phyloP scores from a whole-genome alignment of 1,140 invertebrate species.

The Drosophila bocki region DNA sequence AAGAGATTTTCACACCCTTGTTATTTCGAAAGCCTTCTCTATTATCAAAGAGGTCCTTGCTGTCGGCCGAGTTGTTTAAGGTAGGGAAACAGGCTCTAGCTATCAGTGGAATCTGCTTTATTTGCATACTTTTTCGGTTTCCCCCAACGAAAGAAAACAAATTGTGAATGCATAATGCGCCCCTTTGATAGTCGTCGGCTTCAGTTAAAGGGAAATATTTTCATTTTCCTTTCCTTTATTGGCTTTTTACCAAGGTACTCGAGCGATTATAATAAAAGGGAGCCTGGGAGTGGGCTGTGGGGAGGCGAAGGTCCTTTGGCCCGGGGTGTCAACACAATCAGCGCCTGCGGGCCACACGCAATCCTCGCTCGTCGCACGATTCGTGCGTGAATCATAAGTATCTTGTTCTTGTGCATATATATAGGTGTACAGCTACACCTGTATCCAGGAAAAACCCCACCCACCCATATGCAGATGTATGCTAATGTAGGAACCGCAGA shows the following conservation, averaged over 20 bases:
- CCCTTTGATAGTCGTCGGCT: constrained; percentile 17
- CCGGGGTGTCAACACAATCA: constrained; percentile 46
- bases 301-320: constrained; percentile 8
- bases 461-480: constrained; percentile 30
- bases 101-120: constrained; percentile 24
- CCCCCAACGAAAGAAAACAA: constrained; percentile 4
- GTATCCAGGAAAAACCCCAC: constrained; percentile 9
- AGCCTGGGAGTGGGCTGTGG: not conserved
- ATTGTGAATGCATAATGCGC: constrained; percentile 49
- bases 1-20: no score
- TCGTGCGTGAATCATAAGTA: constrained; percentile 49
- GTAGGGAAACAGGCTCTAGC: not conserved
- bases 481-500: constrained; percentile 27
- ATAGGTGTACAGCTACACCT: constrained; percentile 5
- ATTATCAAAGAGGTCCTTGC: not conserved
- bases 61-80: not conserved
- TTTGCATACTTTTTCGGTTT: constrained; percentile 16
- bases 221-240: constrained; percentile 39
- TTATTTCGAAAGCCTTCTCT: no score
- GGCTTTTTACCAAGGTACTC: constrained; percentile 37
- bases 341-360: constrained; percentile 21
- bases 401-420: constrained; percentile 22
- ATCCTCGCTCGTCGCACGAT: constrained; percentile 12
- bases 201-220: constrained; percentile 36
- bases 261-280: constrained; percentile 38